Evolutionary conservation across 2,113 vertebrate genomes (phyloP).

Genomic region (Deroptyus accipitrinus): DNA sequence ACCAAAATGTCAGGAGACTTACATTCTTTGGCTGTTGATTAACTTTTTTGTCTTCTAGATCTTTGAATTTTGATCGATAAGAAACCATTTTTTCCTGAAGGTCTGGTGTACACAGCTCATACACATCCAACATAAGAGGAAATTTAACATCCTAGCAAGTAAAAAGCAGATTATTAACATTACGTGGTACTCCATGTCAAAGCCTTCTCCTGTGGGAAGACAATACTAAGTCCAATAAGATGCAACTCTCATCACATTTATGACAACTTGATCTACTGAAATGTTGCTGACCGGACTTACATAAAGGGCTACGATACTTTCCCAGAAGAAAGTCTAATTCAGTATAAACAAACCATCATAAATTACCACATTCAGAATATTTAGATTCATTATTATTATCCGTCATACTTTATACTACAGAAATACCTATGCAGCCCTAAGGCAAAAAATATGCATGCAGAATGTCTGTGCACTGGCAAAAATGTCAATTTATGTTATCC

Average conservation of each 20-base stretch:
- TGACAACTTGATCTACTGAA: not conserved
- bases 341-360: not conserved
- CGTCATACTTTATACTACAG: rapidly evolving
- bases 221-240: not conserved
- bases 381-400: not conserved
- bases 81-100: slow-evolving; percentile 95
- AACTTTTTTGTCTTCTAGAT: slow-evolving; percentile 92
- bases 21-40: slow-evolving; percentile 88
- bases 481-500: not conserved
- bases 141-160: slow-evolving; percentile 93
- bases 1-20: slow-evolving; percentile 1
- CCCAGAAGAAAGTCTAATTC: not conserved
- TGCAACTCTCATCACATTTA: not conserved
- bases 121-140: slow-evolving; percentile 98
- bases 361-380: not conserved
- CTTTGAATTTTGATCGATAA: slow-evolving; percentile 94
- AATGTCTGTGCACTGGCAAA: not conserved
- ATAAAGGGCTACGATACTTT: not conserved
- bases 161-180: not conserved
- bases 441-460: not conserved
- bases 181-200: not conserved
- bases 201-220: not conserved
- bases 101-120: slow-evolving; percentile 90
- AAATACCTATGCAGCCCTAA: not conserved
- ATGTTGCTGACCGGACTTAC: not conserved